Evolutionary conservation across 2,797 vertebrate species (phyloP), one percentile per base, ranked within the genome.

Genomic region (Lacerta bilineata): DNA sequence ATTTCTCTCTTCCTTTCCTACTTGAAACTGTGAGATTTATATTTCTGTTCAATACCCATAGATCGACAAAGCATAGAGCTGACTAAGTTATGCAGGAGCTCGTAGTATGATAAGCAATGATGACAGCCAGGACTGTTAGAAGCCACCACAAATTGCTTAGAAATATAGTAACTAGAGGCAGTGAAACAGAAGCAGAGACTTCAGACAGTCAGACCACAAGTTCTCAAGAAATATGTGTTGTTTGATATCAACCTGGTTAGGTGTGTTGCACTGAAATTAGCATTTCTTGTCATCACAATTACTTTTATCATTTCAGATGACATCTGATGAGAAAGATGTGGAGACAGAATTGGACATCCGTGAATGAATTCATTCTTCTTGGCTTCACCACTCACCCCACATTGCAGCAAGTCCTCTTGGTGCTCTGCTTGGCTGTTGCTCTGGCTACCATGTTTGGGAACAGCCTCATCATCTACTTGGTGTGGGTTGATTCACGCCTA

Each of bases 341-440:
- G 83, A 41, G 7, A 41, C 71, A 18, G 25, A 84, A 84, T 75
- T 33, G 25, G 50, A 75, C 83, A 9, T 18, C 50, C 18, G 50
- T 80, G 64, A 66, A 55, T 55, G 75, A 84, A 2, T 92, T 94
- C 61, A 29, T 93, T 80, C 84, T 95, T 9, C 90, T 85, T 72
- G 92, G 94, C 1, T 93, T 94, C 90, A 92, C 90, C 64, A 90
- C 82, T 61, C 86, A 92, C 29, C 84, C 86, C 25, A 78, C 90
- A 5, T 4, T 92, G 29, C 88, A 91, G 9, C 5, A 0, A 59
- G 33, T 93, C 11, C 89, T 95, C 61, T 91, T 94, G 61, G n/a
- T 80, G n/a, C 2, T 90, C 11, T 46, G 93, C 66, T 66, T 94
- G 3, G 50, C 84, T 39, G 91, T 69, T 7, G 86, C 87, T 8